These are phyloP conservation scores for Hyposmocoma kahamanoa DNA, from an alignment of 1,140 invertebrate genomes.

Conservation along the genomic window DNA sequence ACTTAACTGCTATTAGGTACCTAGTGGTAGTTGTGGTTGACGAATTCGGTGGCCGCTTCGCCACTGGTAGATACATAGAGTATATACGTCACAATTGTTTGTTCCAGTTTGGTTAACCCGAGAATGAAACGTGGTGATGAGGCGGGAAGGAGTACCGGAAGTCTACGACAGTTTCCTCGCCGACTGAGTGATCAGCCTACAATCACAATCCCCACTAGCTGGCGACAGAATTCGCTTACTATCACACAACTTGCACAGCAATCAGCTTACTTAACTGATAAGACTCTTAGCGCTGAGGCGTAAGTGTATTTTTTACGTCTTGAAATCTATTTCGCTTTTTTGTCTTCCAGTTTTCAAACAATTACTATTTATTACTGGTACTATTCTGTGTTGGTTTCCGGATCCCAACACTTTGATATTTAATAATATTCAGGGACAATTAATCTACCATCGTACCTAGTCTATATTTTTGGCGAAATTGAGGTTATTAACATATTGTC, in stretches of 20 bases:
- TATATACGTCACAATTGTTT: neutral
- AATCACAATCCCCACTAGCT: constrained; percentile 31
- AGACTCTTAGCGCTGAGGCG: constrained; percentile 35
- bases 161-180: constrained; percentile 11
- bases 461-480: too few relatives aligned
- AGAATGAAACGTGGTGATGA: constrained; percentile 70
- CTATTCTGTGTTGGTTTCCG: too few relatives aligned
- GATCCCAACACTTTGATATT: too few relatives aligned
- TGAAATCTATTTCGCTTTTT: too few relatives aligned
- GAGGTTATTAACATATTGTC: too few relatives aligned
- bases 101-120: constrained; percentile 32
- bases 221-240: constrained; percentile 58
- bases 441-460: too few relatives aligned
- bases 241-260: constrained; percentile 56
- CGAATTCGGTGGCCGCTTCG: too few relatives aligned
- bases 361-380: too few relatives aligned
- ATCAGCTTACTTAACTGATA: constrained; percentile 51
- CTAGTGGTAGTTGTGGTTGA: neutral
- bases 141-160: constrained; percentile 25
- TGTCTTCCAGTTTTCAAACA: too few relatives aligned
- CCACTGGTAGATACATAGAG: too few relatives aligned
- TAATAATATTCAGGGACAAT: too few relatives aligned
- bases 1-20: too few relatives aligned
- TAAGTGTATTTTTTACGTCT: constrained; percentile 29
- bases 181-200: constrained; percentile 38